phyloP scores from a whole-genome alignment of 2,888 invertebrate genomes.

The Thymelicus lineola region DNA sequence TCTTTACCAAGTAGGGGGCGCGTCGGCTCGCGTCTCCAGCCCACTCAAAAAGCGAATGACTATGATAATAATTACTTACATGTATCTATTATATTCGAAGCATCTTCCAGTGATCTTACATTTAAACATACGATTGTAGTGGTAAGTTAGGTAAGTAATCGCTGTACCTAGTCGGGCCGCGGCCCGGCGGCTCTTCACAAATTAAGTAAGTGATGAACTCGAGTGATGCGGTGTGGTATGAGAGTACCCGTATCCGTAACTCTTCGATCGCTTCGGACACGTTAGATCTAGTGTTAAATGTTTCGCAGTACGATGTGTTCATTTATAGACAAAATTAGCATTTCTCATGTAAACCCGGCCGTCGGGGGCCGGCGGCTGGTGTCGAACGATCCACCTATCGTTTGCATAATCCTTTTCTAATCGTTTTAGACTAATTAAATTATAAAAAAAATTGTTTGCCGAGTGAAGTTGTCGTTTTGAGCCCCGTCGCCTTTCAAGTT shows the following conservation, averaged over 20 bases:
- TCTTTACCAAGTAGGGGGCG: constrained; percentile 76
- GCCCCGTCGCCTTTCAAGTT: constrained; percentile 45
- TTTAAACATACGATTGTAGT: constrained; percentile 70
- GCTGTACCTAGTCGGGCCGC: constrained; percentile 66
- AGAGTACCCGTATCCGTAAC: constrained; percentile 51
- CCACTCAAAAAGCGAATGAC: constrained; percentile 60
- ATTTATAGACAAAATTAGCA: constrained; percentile 74
- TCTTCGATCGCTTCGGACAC: constrained; percentile 74
- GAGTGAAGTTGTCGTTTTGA: constrained; percentile 41
- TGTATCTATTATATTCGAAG: constrained; percentile 70
- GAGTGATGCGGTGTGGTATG: constrained; percentile 57
- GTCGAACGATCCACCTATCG: constrained; percentile 57
- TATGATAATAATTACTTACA: constrained; percentile 60
- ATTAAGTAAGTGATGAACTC: constrained; percentile 63
- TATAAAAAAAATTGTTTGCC: constrained; percentile 44
- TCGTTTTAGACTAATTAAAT: constrained; percentile 53
- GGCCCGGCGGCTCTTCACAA: constrained; percentile 74
- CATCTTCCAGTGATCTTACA: constrained; percentile 83
- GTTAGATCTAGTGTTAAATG: constrained; percentile 76
- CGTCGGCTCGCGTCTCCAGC: constrained; percentile 36
- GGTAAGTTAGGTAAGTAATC: constrained; percentile 75
- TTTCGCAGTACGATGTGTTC: constrained; percentile 82
- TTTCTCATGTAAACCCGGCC: constrained; percentile 68
- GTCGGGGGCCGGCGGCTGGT: constrained; percentile 67
- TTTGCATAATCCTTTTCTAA: constrained; percentile 70